Base-by-base conservation (phyloP, 2,797 vertebrate species). In the Odontamblyopus rebecca region DNA sequence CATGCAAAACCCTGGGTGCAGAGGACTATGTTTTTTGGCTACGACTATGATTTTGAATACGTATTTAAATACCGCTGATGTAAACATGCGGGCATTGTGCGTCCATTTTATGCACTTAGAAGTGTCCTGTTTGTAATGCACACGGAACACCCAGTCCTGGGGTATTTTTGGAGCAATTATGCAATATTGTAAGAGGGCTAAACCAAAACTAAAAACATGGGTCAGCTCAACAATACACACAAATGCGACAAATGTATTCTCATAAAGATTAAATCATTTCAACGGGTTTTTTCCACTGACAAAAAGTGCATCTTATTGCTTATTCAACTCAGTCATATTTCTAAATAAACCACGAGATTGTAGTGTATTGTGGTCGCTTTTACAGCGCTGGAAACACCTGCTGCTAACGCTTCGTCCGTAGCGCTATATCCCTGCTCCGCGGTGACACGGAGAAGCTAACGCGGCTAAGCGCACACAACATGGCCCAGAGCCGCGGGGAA, bases 361-460 rank as follows among this genome's bases (percentile, higher is more conserved):
- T 18, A 2, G 13, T 16, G 29, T 18, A 2, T 60, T 30, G 26
- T 60, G 27, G 5, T 59, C 15, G 57, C 27, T 30, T 60, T 60
- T 16, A 57, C n/a, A 13, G 9, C 23, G 9, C 5, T 26, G 54
- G n/a, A 57, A 57, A 60, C 57, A 60, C 57, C 57, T 60, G 57
- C 57, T 30, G 57, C 57, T 59, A 59, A 59, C 19, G 57, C 57
- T 16, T 12, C 12, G n/a, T 59, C 57, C 27, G 4, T 23, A 23
- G 23, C 23, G 23, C 23, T 23, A 23, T 23, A 8, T 56, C 13
- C 6, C 57, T 30, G 57, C 18, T 60, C 57, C 57, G 65, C 29
- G 51, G n/a, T 68, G 53, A 68, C 51, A 23, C 26, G 44, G 26
- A 48, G 44, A 38, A 54, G 53, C 53, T 54, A 54, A 66, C 44